A percentile compares a stretch with the other conserved stretches of the same genome.
Conservation (phyloP, 2,888 invertebrate species). For the Cataglyphis altisquamis region DNA sequence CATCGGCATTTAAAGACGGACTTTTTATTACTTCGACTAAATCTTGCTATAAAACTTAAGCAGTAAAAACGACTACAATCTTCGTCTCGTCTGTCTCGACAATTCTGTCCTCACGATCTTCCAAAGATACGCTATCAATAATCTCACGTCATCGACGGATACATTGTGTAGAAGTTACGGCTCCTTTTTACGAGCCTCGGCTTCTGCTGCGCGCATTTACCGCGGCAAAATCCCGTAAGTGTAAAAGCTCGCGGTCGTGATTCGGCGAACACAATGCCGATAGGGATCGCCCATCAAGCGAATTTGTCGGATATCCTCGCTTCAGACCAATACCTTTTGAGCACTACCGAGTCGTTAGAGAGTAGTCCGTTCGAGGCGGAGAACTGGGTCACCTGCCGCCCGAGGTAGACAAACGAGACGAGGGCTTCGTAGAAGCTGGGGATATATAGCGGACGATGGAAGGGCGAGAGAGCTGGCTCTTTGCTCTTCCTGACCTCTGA, state of each 20-base stretch:
- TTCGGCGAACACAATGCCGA: slow-evolving; percentile 11
- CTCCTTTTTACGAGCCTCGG: slow-evolving; percentile 21
- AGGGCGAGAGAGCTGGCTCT: slow-evolving; percentile 70
- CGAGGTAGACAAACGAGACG: slow-evolving; percentile 79
- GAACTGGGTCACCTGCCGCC: slow-evolving; percentile 83
- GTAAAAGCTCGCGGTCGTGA: slow-evolving; percentile 38
- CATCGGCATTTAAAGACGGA: neutral
- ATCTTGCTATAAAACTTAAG: neutral
- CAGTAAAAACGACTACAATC: neutral
- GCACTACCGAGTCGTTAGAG: slow-evolving; percentile 51
- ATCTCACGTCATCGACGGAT: neutral
- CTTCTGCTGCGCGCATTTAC: neutral
- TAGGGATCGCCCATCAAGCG: slow-evolving; percentile 12
- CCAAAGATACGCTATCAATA: slow-evolving; percentile 12
- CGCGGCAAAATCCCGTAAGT: slow-evolving; percentile 1
- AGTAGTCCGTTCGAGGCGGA: slow-evolving; percentile 64
- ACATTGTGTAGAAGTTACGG: slow-evolving; percentile 3
- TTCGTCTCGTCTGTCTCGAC: neutral
- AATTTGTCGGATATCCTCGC: slow-evolving; percentile 43
- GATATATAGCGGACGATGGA: slow-evolving; percentile 40
- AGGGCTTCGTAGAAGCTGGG: slow-evolving; percentile 62
- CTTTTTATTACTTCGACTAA: neutral
- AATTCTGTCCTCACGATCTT: neutral
- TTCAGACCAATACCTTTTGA: slow-evolving; percentile 23
- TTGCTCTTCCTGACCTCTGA: slow-evolving; percentile 78